These are phyloP conservation scores for Pelusios castaneus DNA, from an alignment of 2,113 vertebrate genomes.

Conservation along the genomic window DNA sequence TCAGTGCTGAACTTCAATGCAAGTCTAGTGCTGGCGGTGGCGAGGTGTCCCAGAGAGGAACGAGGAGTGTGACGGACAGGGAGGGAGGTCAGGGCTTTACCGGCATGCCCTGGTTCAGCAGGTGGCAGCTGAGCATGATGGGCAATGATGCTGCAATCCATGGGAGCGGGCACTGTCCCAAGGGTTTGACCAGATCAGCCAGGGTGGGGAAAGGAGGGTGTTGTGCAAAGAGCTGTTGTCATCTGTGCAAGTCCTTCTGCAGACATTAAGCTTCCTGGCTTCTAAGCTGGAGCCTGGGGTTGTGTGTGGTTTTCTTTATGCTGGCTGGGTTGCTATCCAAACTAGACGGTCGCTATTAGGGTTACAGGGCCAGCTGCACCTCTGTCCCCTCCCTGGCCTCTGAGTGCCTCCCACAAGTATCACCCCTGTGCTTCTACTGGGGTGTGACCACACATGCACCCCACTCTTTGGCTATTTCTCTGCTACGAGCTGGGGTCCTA, in stretches of 20 bases:
- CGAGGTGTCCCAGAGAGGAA: neutral
- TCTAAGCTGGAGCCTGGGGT: neutral
- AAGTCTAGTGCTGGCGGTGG: neutral
- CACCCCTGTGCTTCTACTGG: neutral
- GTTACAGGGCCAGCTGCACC: neutral
- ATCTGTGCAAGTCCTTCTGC: neutral
- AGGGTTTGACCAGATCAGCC: neutral
- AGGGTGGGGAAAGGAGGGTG: neutral
- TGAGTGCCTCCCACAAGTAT: neutral
- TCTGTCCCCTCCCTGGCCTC: neutral
- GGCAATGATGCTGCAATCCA: neutral
- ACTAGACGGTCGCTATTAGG: neutral
- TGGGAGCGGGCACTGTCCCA: neutral
- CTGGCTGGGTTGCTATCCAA: neutral
- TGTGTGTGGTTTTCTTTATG: neutral
- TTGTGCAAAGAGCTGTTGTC: neutral
- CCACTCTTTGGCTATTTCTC: neutral
- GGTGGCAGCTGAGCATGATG: neutral
- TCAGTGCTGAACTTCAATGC: neutral
- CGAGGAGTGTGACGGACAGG: neutral
- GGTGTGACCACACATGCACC: neutral
- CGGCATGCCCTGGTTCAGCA: neutral
- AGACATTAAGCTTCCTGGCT: neutral
- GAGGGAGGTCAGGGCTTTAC: neutral
- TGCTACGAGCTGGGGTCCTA: no score